Evolutionary conservation across 2,888 invertebrate genomes (phyloP), one percentile per base, ranked within the genome.

Genomic region (Napeogenes sylphis): DNA sequence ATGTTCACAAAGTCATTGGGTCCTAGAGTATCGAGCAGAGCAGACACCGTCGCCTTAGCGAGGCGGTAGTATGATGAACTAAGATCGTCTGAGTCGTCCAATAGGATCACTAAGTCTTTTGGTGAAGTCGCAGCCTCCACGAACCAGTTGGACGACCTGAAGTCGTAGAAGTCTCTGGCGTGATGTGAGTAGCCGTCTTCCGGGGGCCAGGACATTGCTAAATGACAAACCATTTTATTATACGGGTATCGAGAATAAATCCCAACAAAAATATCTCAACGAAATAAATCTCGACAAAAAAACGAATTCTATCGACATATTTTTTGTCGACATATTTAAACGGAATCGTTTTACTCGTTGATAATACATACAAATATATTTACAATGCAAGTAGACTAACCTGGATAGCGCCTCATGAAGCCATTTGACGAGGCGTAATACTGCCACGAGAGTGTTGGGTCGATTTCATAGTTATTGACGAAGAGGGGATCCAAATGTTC

Each of bases 1-100:
- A 99, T 94, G 81, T 99, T 99, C 61, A 99, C 98, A 82, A 96
- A 99, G 85, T 99, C 99, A 80, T 99, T 96, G 71, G 99, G 98
- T 2, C 97, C 97, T 4, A 99, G 92, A 0, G 99, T 99, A 72
- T 99, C 97, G 68, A 99, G 91, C 65, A 99, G 95, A 14, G 96
- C 95, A 61, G 95, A 94, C 0, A 97, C 96, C 0, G 98, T 98
- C 30, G 95, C 95, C 78, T 95, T 94, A 2, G 98, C 97, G 61
- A 99, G 93, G 70, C 95, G 94, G 76, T 95, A 94, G 68, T 95
- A 92, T 65, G 96, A 94, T 0, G 96, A 96, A 38, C 95, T 94
- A 91, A 99, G 95, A 69, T 97, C 96, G 13, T 97, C 97, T 6
- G 97, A 97, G 70, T 94, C 93, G 80, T 99, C 99, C 61, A 99